Percentiles rank a stretch among this genome's conserved stretches.
These are phyloP conservation scores for Phataginus tricuspis DNA, from an alignment of 2,797 vertebrate species.

Conservation along the genomic window DNA sequence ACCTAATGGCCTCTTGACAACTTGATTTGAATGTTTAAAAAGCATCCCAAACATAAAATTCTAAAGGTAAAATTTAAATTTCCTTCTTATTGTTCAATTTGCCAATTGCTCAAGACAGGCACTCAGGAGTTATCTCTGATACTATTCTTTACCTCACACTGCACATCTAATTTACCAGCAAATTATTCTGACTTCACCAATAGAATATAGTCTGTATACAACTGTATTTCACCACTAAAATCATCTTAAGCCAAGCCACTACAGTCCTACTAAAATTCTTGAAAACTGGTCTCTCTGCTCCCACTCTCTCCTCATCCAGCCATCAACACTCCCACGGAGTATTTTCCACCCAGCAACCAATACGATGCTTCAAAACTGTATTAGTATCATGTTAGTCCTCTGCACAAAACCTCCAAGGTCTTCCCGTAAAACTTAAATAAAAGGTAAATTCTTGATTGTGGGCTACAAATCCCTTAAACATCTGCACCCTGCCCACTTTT, in stretches of 20 bases:
- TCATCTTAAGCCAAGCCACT: not conserved
- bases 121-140: not conserved
- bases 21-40: not conserved
- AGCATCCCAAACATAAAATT: not conserved
- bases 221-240: not conserved
- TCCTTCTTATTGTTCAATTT: not conserved
- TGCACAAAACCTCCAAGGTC: not conserved
- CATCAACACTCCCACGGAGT: not conserved
- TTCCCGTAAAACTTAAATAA: not conserved
- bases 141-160: not conserved
- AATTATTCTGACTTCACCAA: not conserved
- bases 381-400: not conserved
- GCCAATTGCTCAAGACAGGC: not conserved
- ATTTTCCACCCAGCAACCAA: not conserved
- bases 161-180: not conserved
- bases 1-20: not conserved
- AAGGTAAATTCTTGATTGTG: not conserved
- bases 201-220: slow-evolving; percentile 11
- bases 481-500: not conserved
- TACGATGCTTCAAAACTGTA: not conserved
- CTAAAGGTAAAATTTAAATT: slow-evolving; percentile 18
- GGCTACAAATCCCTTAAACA: not conserved
- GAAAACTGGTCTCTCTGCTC: not conserved
- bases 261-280: not conserved
- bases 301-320: not conserved